Conservation (phyloP, 2,888 invertebrate species). For the Melanostoma mellinum region DNA sequence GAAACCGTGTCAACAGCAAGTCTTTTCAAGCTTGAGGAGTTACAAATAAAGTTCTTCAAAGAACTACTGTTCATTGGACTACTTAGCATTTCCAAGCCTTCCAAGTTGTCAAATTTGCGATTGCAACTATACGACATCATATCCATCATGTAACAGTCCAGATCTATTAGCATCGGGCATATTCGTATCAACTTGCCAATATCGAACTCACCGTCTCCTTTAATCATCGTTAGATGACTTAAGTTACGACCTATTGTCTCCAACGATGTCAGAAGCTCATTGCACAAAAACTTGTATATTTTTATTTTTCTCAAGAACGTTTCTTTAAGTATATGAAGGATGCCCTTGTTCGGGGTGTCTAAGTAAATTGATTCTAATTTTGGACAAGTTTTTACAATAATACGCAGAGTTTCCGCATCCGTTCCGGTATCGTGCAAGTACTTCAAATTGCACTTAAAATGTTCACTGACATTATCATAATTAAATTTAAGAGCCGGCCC, state of each 20-base stretch:
- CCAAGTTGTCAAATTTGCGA: constrained; percentile 84
- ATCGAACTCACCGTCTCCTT: constrained; percentile 84
- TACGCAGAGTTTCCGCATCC: constrained; percentile 84
- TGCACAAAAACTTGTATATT: constrained; percentile 85
- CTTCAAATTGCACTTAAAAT: constrained; percentile 85
- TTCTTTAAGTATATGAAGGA: constrained; percentile 75
- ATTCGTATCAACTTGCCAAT: constrained; percentile 84
- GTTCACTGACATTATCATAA: constrained; percentile 83
- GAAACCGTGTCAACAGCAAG: constrained; percentile 86
- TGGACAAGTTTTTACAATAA: constrained; percentile 85
- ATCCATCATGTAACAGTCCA: constrained; percentile 87
- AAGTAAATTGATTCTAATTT: constrained; percentile 86
- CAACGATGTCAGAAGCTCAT: constrained; percentile 85
- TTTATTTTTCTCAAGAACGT: constrained; percentile 84
- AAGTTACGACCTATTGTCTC: constrained; percentile 84
- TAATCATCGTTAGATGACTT: constrained; percentile 84
- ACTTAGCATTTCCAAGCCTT: constrained; percentile 87
- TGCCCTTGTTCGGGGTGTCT: constrained; percentile 85
- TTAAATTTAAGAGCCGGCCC: constrained; percentile 85
- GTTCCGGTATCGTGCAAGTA: constrained; percentile 87
- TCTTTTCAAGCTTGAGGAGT: constrained; percentile 85
- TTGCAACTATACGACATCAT: constrained; percentile 84
- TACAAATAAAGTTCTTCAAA: constrained; percentile 85
- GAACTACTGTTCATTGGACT: constrained; percentile 84
- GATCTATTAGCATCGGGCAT: constrained; percentile 84